Base-by-base conservation (phyloP, 53 echinoderm and acorn worm species). In the Hippasteria phrygiana region DNA sequence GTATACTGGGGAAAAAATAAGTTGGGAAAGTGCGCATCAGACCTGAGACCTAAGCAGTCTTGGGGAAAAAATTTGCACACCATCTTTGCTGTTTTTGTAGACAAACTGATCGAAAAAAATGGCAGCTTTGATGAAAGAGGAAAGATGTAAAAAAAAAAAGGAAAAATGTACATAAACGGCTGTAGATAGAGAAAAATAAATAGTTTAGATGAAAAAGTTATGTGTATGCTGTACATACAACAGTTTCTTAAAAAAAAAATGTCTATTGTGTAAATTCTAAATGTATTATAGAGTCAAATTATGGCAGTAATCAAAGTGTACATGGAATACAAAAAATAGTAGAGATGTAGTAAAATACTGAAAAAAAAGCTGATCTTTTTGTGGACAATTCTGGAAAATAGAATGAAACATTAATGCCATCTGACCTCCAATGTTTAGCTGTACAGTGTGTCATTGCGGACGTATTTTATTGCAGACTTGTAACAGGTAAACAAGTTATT, bases 181-280 rank as follows among this genome's bases (percentile, higher is more conserved):
- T 75, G 50, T 75, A 80, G 59, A 62, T 80, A 56, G 55, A 38
- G 20, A 22, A 22, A 59, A 18, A 67, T 9, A 67, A 33, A 67
- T 17, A 67, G 5, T 80, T 22, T 59, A 81, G 81, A 76, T 76
- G 53, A 50, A 76, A 32, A 76, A 76, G 76, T 35, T 40, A 33
- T 55, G 56, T 65, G 40, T 63, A 27, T 27, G 41, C 42, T 81
- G 63, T 81, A 81, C 27, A 81, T 63, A 63, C 34, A 39, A 22
- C 20, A 43, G 81, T 81, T 81, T 81, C 81, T 81, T 81, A 81
- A 64, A 81, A 28, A 64, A 37, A 38, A 63, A 41, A 64, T 75
- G 75, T 75, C 75, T 63, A 81, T 81, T 81, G 81, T 81, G 45
- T 81, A 81, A 45, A 81, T 81, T 81, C 43, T 81, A 37, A 81